Evolutionary conservation across 2,888 invertebrate genomes (phyloP).

Genomic region (Sericinus montela): DNA sequence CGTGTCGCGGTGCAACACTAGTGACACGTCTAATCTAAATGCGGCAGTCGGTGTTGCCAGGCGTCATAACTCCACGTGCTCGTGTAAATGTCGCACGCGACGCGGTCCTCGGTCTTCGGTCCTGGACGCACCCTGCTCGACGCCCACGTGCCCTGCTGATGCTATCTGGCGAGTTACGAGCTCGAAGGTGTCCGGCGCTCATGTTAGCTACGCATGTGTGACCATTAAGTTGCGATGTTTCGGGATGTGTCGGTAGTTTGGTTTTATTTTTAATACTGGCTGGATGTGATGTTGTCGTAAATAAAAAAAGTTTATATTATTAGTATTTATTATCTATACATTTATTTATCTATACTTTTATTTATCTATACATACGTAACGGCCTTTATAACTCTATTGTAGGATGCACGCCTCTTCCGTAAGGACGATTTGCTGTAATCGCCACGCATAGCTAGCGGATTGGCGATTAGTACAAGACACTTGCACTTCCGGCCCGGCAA

Average conservation of each 20-base stretch:
- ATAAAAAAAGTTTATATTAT: no score
- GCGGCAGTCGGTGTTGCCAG: not conserved
- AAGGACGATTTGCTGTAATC: no score
- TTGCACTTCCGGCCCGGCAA: no score
- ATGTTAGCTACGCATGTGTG: constrained; percentile 1
- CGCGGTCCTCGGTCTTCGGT: not conserved
- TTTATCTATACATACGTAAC: no score
- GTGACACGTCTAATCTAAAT: constrained; percentile 5
- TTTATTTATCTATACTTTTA: no score
- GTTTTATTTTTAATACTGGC: no score
- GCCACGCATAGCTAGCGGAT: no score
- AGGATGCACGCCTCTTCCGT: no score
- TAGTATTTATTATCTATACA: no score
- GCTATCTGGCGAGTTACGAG: constrained; percentile 14
- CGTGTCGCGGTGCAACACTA: not conserved
- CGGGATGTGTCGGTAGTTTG: not conserved
- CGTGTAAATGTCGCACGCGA: constrained; percentile 11
- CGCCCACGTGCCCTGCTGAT: constrained; percentile 10
- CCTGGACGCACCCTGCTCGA: constrained; percentile 6
- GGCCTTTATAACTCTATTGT: no score
- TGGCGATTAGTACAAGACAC: no score
- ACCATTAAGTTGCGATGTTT: not conserved
- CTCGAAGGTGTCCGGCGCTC: not conserved
- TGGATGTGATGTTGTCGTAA: no score
- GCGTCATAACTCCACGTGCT: constrained; percentile 7